Conservation (phyloP, 2,113 vertebrate species). For the Tiliqua scincoides region DNA sequence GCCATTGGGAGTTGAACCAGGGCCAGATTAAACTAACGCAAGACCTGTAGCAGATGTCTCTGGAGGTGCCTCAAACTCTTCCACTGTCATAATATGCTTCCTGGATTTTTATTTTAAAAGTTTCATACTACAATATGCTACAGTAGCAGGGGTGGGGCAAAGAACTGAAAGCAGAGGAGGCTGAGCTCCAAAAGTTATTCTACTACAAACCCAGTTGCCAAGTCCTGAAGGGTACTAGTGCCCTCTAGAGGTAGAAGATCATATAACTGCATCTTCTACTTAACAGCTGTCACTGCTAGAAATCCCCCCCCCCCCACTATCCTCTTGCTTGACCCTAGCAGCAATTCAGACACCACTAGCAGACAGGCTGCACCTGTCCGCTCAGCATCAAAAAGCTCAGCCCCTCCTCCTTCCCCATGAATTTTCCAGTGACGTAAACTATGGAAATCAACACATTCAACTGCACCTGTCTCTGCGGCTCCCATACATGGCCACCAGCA, state of each 20-base stretch:
- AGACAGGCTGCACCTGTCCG: neutral
- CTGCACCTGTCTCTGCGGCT: slow-evolving; percentile 16
- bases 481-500: neutral
- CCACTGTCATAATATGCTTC: no score
- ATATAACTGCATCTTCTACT: neutral
- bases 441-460: neutral
- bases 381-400: no score
- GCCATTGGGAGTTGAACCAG: no score
- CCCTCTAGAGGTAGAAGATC: slow-evolving; percentile 6
- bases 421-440: slow-evolving; percentile 3
- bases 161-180: neutral
- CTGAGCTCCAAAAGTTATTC: neutral
- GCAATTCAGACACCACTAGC: neutral
- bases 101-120: no score
- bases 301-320: no score
- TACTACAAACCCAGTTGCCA: neutral
- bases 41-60: no score
- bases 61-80: no score
- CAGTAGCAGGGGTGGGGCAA: neutral
- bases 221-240: neutral
- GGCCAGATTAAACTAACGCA: no score
- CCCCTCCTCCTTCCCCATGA: neutral
- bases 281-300: neutral
- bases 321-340: neutral
- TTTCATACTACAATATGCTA: no score